phyloP scores from a whole-genome alignment of 2,113 vertebrate species.

The Hemichromis elongatus region DNA sequence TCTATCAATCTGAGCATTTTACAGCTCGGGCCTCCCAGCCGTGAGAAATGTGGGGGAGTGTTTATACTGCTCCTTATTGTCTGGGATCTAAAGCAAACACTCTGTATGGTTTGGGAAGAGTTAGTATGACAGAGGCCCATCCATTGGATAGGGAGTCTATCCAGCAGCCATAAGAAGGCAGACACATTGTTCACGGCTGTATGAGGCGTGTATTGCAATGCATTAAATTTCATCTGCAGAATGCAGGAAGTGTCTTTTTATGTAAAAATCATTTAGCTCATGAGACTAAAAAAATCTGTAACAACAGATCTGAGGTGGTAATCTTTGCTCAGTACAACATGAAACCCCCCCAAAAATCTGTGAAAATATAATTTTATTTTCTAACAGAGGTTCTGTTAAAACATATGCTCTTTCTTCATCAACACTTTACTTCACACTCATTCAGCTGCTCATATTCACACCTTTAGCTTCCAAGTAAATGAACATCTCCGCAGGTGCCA shows the following conservation, averaged over 20 bases:
- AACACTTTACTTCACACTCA: constrained; percentile 19
- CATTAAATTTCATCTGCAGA: not conserved
- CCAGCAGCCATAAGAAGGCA: not conserved
- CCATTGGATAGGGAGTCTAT: not conserved
- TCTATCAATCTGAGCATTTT: constrained; percentile 75
- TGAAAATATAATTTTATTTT: not conserved
- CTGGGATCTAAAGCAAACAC: constrained; percentile 53
- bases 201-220: not conserved
- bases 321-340: not conserved
- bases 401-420: constrained; percentile 10
- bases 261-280: not conserved
- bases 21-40: constrained; percentile 58
- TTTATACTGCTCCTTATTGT: constrained; percentile 64
- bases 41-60: constrained; percentile 71
- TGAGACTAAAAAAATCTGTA: not conserved
- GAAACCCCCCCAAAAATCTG: not conserved
- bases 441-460: constrained; percentile 29
- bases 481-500: not conserved
- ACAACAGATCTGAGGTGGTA: not conserved
- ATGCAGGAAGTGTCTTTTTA: not conserved
- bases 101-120: constrained; percentile 32
- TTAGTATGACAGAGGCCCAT: constrained; percentile 28
- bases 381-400: not conserved
- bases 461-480: constrained; percentile 27
- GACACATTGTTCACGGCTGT: not conserved